Conservation (phyloP, 2,113 vertebrate genomes). For the Phrynocephalus versicolor region DNA sequence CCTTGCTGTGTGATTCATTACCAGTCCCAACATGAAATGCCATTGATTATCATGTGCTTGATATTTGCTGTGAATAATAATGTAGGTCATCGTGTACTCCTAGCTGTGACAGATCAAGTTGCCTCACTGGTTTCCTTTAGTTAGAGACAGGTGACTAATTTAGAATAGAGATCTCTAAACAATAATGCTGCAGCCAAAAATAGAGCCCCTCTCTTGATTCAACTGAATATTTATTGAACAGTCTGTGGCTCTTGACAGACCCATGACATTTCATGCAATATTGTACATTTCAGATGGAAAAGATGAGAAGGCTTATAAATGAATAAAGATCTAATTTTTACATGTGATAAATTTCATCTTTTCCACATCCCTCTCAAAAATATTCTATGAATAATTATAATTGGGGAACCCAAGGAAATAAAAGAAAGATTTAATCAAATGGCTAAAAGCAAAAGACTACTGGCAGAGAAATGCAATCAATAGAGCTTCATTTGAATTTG, state of each 20-base stretch:
- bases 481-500: constrained; percentile 29
- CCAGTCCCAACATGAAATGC: constrained; percentile 7
- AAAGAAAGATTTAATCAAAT: not conserved
- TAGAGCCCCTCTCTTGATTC: not conserved
- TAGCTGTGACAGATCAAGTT: constrained; percentile 1
- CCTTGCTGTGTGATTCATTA: constrained; percentile 18
- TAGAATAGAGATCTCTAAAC: constrained; percentile 18
- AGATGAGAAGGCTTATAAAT: not conserved
- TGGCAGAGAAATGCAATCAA: not conserved
- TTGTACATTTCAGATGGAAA: not conserved
- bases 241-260: not conserved
- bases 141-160: constrained; percentile 27
- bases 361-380: not conserved
- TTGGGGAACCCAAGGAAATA: constrained; percentile 7
- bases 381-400: not conserved
- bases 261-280: constrained; percentile 12
- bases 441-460: not conserved
- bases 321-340: not conserved
- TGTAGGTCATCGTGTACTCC: constrained; percentile 12
- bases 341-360: not conserved
- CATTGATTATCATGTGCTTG: constrained; percentile 15
- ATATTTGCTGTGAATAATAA: constrained; percentile 32
- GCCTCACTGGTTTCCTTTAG: constrained; percentile 3
- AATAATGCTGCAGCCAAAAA: constrained; percentile 20
- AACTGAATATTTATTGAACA: constrained; percentile 22